Percentiles rank a stretch among this genome's conserved stretches.
Evolutionary conservation across 2,797 vertebrate species (phyloP).

Genomic region (Thripadectes ignobilis): DNA sequence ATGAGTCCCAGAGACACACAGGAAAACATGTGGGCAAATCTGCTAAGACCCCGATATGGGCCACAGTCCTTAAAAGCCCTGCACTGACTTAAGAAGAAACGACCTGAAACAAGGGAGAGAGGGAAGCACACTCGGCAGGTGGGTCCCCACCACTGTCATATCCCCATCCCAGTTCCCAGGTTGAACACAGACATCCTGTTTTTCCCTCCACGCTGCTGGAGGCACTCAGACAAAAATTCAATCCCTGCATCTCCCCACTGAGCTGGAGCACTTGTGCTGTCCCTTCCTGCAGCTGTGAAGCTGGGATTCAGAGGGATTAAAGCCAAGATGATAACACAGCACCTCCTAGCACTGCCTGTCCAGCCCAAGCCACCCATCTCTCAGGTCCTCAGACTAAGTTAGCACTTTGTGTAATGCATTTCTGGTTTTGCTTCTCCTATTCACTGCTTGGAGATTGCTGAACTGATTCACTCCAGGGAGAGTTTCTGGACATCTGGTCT

Average conservation of each 20-base stretch:
- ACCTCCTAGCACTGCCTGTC: neutral
- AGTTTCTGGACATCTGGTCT: neutral
- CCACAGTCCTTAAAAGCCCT: slow-evolving; percentile 54
- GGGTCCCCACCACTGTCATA: rapidly evolving
- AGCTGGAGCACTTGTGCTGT: neutral
- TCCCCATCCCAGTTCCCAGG: rapidly evolving
- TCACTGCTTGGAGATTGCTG: rapidly evolving
- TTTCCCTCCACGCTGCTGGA: neutral
- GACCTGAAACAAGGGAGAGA: neutral
- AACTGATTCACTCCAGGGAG: neutral
- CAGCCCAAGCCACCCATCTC: neutral
- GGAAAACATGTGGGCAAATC: slow-evolving; percentile 40
- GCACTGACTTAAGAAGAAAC: neutral
- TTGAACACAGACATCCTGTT: neutral
- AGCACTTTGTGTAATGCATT: neutral
- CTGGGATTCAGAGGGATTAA: neutral
- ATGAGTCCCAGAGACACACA: slow-evolving; percentile 24
- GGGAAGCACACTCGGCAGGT: neutral
- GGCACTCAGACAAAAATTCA: neutral
- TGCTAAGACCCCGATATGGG: slow-evolving; percentile 60
- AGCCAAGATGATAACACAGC: neutral
- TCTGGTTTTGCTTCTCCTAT: neutral
- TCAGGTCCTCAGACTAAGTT: rapidly evolving
- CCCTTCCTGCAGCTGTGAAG: neutral
- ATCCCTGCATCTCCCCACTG: neutral